Percentiles rank a stretch among this genome's conserved stretches.
Evolutionary conservation across 2,113 vertebrate species (phyloP).

Genomic region (Aspidoscelis tigris): DNA sequence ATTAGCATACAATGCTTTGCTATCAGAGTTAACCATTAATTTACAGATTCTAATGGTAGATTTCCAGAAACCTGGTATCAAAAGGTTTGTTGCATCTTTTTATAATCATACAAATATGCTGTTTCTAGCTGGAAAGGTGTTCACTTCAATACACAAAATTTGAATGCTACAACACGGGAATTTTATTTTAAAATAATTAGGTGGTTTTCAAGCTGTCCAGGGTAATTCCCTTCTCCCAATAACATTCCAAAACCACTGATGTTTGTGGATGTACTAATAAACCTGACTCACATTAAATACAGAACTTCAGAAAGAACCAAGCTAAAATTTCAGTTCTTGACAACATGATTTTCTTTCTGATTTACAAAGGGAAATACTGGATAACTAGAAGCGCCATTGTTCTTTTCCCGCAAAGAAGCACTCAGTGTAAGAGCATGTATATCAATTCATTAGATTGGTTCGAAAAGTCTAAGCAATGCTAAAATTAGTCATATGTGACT

Average conservation of each 20-base stretch:
- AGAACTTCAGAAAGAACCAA: background rate
- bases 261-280: background rate
- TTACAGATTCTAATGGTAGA: background rate
- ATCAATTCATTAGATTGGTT: background rate
- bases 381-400: background rate
- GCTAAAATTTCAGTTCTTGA: background rate
- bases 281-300: conserved; percentile 40
- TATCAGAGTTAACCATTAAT: background rate
- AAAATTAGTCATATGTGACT: background rate
- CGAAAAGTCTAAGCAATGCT: background rate
- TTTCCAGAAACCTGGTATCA: background rate
- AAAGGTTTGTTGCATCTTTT: background rate
- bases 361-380: background rate
- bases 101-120: background rate
- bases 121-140: background rate
- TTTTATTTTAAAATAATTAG: conserved; percentile 8
- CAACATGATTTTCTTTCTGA: background rate
- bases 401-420: background rate
- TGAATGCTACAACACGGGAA: background rate
- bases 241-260: conserved; percentile 14
- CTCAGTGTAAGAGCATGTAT: background rate
- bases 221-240: background rate
- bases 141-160: background rate
- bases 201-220: background rate
- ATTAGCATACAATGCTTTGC: background rate